Conservation (phyloP, 2,113 vertebrate genomes). For the Macrotus californicus region DNA sequence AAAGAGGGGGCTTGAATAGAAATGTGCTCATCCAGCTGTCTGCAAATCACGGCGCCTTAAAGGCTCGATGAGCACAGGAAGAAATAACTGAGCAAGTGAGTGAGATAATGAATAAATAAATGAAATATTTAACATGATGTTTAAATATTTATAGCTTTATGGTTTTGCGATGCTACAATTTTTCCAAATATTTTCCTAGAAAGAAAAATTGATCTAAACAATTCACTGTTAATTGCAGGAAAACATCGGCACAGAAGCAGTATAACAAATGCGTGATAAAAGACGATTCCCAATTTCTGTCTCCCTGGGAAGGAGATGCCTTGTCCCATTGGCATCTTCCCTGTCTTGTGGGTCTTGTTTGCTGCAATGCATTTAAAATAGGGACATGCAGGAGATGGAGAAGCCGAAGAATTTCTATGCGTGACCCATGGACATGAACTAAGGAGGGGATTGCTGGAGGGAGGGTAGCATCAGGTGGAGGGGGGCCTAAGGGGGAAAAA, state of each 20-base stretch:
- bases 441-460: too few species aligned
- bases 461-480: too few species aligned
- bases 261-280: neutral
- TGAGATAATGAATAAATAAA: neutral
- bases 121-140: neutral
- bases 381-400: neutral
- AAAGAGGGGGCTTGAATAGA: rapidly evolving
- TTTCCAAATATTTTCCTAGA: neutral
- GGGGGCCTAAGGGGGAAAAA: too few species aligned
- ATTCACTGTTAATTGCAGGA: neutral
- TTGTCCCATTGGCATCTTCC: neutral
- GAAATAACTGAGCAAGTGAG: too few species aligned
- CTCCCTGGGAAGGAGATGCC: rapidly evolving
- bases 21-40: neutral
- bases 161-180: neutral
- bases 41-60: rapidly evolving
- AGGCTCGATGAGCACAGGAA: too few species aligned
- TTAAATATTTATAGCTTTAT: neutral
- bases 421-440: too few species aligned
- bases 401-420: too few species aligned
- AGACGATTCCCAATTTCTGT: neutral
- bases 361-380: neutral
- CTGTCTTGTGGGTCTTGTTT: rapidly evolving
- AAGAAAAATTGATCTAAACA: neutral
- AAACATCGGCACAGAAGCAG: neutral